These are phyloP conservation scores for Bombus terrestris DNA, from an alignment of 1,140 invertebrate genomes.

Conservation along the genomic window DNA sequence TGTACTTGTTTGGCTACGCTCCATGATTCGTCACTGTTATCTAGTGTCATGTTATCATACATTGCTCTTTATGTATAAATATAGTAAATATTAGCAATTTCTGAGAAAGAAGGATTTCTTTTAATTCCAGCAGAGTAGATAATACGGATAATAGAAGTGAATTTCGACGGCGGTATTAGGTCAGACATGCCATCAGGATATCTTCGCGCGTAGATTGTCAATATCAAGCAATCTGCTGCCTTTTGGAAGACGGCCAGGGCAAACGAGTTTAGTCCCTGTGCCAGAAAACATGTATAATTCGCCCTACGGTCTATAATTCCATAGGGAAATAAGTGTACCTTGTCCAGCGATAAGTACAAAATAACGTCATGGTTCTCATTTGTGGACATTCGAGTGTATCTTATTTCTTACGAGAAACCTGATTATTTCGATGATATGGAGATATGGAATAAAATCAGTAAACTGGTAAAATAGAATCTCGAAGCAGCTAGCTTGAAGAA, in stretches of 20 bases:
- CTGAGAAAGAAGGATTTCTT: neutral
- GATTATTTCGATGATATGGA: neutral
- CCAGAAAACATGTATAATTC: constrained; percentile 3
- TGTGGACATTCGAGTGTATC: neutral
- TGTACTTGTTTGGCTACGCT: no score
- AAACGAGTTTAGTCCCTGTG: constrained; percentile 19
- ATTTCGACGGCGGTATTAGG: constrained; percentile 38
- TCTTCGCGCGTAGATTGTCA: constrained; percentile 40
- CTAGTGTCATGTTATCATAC: no score
- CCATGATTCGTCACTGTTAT: no score
- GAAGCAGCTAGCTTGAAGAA: neutral
- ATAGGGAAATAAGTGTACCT: constrained; percentile 10
- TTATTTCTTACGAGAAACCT: neutral
- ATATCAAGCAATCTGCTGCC: constrained; percentile 39
- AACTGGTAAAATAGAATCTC: no score
- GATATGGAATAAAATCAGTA: neutral
- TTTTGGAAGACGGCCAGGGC: constrained; percentile 67
- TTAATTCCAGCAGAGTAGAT: neutral
- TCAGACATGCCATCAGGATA: constrained; percentile 50
- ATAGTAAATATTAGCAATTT: neutral
- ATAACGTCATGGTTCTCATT: neutral
- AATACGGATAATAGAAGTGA: neutral
- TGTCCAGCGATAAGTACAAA: neutral
- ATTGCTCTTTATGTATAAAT: no score
- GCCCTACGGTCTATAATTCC: neutral